Conservation (phyloP, 2,888 invertebrate species). For the Eudemis profundana region DNA sequence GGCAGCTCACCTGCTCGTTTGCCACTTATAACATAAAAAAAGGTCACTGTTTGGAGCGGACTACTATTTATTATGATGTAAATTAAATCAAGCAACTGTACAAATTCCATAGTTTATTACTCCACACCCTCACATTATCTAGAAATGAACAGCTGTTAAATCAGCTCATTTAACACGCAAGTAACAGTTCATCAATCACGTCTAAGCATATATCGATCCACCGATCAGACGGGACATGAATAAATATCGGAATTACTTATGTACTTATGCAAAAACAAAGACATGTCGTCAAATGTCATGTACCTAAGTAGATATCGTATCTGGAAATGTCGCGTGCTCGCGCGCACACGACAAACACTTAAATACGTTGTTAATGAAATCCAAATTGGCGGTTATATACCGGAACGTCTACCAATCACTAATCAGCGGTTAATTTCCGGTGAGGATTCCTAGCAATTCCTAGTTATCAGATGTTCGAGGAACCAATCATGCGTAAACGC, state of each 20-base stretch:
- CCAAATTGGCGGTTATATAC: conserved; percentile 12
- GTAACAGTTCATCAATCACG: too few relatives aligned
- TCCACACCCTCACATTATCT: too few relatives aligned
- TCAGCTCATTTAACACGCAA: too few relatives aligned
- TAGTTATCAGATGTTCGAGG: conserved; percentile 11
- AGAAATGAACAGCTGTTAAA: too few relatives aligned
- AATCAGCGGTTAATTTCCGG: conserved; percentile 19
- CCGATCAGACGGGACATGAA: background rate
- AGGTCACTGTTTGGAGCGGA: too few relatives aligned
- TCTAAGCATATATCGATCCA: too few relatives aligned
- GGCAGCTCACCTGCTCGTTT: too few relatives aligned
- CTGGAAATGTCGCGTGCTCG: background rate
- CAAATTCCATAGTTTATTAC: too few relatives aligned
- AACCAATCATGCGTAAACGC: conserved; percentile 34
- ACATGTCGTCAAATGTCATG: conserved; percentile 19
- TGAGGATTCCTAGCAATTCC: conserved; percentile 5
- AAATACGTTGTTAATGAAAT: conserved; percentile 9
- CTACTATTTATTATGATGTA: too few relatives aligned
- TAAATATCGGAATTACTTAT: background rate
- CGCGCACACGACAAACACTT: background rate
- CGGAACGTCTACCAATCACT: conserved; percentile 4
- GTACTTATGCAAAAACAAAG: background rate
- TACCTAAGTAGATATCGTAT: background rate
- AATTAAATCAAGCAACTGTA: too few relatives aligned
- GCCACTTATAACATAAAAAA: too few relatives aligned